phyloP scores from a whole-genome alignment of 2,888 invertebrate genomes.

The Drosophila lutescens region DNA sequence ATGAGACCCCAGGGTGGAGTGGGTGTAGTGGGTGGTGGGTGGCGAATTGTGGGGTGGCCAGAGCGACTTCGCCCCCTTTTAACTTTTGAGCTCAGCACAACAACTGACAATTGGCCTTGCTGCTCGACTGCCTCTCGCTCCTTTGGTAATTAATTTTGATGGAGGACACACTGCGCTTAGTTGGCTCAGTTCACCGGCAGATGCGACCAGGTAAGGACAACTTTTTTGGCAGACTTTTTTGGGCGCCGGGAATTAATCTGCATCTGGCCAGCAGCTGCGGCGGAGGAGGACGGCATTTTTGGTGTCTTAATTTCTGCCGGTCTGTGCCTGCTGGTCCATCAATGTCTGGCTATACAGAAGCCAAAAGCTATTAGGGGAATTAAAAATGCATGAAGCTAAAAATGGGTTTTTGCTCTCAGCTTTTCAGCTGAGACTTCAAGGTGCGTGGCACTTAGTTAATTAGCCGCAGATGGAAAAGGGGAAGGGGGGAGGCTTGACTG shows the following conservation, averaged over 20 bases:
- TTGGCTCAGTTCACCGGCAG: slow-evolving; percentile 55
- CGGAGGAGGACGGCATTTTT: slow-evolving; percentile 46
- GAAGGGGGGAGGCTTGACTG: slow-evolving; percentile 7
- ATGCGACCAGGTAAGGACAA: slow-evolving; percentile 68
- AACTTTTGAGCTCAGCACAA: slow-evolving; percentile 77
- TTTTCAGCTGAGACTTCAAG: slow-evolving; percentile 33
- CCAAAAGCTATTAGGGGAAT: slow-evolving; percentile 81
- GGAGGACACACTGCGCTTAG: slow-evolving; percentile 79
- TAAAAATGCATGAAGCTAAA: slow-evolving; percentile 80
- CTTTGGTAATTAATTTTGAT: slow-evolving; percentile 82
- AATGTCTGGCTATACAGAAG: slow-evolving; percentile 68
- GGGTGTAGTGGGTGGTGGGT: slow-evolving; percentile 39
- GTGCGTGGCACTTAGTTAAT: slow-evolving; percentile 73
- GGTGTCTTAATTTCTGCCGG: slow-evolving; percentile 63
- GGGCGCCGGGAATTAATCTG: slow-evolving; percentile 57
- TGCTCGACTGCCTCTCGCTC: slow-evolving; percentile 46
- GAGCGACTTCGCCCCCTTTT: slow-evolving; percentile 69
- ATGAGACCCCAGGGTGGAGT: slow-evolving; percentile 50
- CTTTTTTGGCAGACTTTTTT: slow-evolving; percentile 54
- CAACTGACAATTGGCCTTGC: slow-evolving; percentile 67
- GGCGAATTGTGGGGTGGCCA: slow-evolving; percentile 49
- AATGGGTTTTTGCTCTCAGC: slow-evolving; percentile 51
- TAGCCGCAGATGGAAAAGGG: slow-evolving; percentile 45
- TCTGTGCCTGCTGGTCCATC: slow-evolving; percentile 67
- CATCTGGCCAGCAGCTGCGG: slow-evolving; percentile 52